Evolutionary conservation across 2,797 vertebrate species (phyloP).

Genomic region (Pteronotus mesoamericanus): DNA sequence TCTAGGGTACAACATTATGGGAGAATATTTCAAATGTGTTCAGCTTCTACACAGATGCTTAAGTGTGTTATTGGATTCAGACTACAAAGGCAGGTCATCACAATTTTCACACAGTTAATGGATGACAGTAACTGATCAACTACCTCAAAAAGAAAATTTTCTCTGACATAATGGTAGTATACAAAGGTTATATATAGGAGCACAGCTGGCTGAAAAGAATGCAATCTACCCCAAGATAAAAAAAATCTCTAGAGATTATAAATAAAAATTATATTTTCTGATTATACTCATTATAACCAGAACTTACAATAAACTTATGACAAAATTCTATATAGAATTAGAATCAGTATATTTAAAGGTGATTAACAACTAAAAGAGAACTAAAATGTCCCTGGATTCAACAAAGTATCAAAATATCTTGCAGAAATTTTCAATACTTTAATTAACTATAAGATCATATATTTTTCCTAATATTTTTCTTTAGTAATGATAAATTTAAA

Average conservation of each 20-base stretch:
- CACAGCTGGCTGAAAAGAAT: background rate
- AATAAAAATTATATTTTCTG: background rate
- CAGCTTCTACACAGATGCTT: background rate
- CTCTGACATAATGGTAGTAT: background rate
- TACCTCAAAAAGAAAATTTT: background rate
- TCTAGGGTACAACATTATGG: background rate
- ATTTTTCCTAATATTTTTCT: background rate
- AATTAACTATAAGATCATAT: background rate
- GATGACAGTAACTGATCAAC: slow-evolving; percentile 8
- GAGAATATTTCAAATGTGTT: background rate
- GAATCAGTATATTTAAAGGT: background rate
- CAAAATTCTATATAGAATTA: background rate
- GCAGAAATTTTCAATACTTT: background rate
- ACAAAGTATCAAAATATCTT: background rate
- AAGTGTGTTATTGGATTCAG: background rate
- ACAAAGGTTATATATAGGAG: background rate
- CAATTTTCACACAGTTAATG: slow-evolving; percentile 54
- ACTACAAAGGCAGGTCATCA: background rate
- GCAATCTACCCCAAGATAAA: background rate
- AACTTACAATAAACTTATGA: background rate
- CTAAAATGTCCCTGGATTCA: background rate
- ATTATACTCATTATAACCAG: background rate
- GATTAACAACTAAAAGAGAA: background rate
- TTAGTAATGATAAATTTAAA: background rate
- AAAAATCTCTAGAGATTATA: background rate